phyloP scores from a whole-genome alignment of 2,113 vertebrate genomes.

The Phyllostomus hastatus region DNA sequence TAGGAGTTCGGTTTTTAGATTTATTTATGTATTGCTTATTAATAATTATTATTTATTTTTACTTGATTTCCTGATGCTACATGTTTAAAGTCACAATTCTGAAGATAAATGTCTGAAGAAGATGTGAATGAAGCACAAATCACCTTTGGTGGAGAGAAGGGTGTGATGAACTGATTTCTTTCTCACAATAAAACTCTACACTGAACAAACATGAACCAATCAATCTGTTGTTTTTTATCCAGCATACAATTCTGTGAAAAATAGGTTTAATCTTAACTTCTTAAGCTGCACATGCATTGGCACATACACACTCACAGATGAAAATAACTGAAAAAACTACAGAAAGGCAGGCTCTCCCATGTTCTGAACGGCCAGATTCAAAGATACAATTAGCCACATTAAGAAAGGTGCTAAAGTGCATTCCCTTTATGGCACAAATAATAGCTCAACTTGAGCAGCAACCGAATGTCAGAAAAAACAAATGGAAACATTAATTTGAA shows the following conservation, averaged over 20 bases:
- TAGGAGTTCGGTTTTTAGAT: background rate
- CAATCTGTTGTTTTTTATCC: slow-evolving; percentile 6
- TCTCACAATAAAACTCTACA: slow-evolving; percentile 34
- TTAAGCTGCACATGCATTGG: background rate
- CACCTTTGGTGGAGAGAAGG: background rate
- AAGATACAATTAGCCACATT: background rate
- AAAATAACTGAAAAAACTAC: slow-evolving; percentile 7
- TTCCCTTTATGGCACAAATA: background rate
- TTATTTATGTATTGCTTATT: background rate
- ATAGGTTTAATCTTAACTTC: slow-evolving; percentile 23
- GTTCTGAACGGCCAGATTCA: background rate
- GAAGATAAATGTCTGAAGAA: slow-evolving; percentile 32
- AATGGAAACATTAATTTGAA: background rate
- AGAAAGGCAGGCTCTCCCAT: background rate
- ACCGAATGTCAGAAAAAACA: background rate
- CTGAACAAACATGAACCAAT: slow-evolving; percentile 10
- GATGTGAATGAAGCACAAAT: background rate
- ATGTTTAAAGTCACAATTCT: slow-evolving; percentile 22
- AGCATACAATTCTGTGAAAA: slow-evolving; percentile 5
- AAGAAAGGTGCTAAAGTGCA: slow-evolving; percentile 1
- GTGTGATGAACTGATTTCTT: background rate
- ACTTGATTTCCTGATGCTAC: background rate
- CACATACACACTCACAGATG: background rate
- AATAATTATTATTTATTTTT: slow-evolving; percentile 4
- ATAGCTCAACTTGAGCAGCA: background rate